Evolutionary conservation across 2,113 vertebrate genomes (phyloP).

Genomic region (Perognathus longimembris): DNA sequence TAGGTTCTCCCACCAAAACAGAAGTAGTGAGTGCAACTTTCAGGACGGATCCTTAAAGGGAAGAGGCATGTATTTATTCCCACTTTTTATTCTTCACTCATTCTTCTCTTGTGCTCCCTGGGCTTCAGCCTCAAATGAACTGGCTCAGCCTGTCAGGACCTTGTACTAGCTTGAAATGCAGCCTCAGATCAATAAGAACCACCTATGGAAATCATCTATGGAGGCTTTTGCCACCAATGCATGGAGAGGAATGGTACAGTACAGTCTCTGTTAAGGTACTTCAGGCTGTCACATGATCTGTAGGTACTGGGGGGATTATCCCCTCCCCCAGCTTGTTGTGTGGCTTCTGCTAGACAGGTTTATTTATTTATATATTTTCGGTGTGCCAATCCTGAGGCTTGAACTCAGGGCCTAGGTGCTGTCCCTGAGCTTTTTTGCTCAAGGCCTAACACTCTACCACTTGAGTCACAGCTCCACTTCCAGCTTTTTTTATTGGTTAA

Average conservation of each 20-base stretch:
- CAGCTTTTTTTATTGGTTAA: too few relatives aligned
- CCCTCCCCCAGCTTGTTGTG: background rate
- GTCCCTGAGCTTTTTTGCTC: too few relatives aligned
- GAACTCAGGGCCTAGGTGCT: too few relatives aligned
- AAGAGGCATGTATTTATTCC: background rate
- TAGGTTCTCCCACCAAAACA: background rate
- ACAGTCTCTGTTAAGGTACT: background rate
- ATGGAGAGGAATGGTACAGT: background rate
- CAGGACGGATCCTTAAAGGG: background rate
- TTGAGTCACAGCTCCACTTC: too few relatives aligned
- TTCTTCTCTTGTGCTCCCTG: slow-evolving; percentile 29
- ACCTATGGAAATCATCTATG: background rate
- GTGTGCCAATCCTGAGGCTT: too few relatives aligned
- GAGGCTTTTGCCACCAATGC: background rate
- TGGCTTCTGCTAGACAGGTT: background rate
- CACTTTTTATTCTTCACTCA: background rate
- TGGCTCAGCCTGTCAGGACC: background rate
- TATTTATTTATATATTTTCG: accelerated
- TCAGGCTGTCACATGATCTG: background rate
- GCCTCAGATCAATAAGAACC: background rate
- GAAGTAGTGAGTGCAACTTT: slow-evolving; percentile 5
- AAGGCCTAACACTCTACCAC: too few relatives aligned
- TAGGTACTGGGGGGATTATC: background rate
- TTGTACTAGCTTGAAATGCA: background rate
- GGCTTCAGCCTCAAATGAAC: background rate